Evolutionary conservation across 2,113 vertebrate genomes (phyloP).

Genomic region (Anser cygnoides): DNA sequence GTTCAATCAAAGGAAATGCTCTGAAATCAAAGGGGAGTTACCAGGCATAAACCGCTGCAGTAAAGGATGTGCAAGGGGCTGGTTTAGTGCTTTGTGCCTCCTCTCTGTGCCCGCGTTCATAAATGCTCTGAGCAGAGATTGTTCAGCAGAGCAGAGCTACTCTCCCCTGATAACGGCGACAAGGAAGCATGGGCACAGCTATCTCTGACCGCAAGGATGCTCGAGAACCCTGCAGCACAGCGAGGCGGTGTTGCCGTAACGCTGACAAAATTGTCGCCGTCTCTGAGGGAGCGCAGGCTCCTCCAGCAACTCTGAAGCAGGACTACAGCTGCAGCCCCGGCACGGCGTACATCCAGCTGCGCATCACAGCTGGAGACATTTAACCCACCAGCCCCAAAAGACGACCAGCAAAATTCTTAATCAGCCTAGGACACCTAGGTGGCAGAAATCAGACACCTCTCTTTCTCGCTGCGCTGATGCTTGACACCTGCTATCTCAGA

Average conservation of each 20-base stretch:
- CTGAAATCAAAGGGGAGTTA: background rate
- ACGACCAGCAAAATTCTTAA: background rate
- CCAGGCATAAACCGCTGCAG: background rate
- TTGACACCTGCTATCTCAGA: constrained; percentile 30
- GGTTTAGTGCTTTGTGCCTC: background rate
- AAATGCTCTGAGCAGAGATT: background rate
- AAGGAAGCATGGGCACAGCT: background rate
- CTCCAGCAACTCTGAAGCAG: background rate
- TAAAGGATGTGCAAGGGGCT: background rate
- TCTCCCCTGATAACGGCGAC: background rate
- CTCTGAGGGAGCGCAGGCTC: background rate
- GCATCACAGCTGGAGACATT: background rate
- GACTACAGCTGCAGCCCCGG: background rate
- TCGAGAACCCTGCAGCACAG: background rate
- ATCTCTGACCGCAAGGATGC: background rate
- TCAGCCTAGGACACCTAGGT: background rate
- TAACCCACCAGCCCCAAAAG: background rate
- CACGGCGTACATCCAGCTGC: background rate
- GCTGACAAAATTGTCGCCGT: background rate
- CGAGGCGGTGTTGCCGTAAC: background rate
- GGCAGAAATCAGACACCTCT: background rate
- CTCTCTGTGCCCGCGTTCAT: background rate
- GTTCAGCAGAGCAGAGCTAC: background rate
- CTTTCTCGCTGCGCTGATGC: background rate
- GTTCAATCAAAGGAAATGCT: background rate